Base-by-base conservation (phyloP, 2,113 vertebrate species). In the Oncorhynchus clarkii region DNA sequence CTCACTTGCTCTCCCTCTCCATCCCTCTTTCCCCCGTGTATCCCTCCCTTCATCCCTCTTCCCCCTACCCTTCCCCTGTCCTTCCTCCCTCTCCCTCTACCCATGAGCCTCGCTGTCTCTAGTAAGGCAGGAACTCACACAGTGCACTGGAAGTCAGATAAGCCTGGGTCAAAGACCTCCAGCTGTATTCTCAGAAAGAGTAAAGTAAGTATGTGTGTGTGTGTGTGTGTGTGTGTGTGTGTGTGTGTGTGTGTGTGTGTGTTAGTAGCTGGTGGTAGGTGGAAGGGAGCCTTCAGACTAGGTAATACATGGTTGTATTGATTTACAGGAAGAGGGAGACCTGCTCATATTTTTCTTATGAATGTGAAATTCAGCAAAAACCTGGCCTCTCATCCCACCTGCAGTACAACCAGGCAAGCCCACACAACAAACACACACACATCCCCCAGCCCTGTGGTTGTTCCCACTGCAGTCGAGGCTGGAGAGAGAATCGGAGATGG, bases 291-390 rank as follows among this genome's bases (percentile, higher is more conserved):
- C 39, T 48, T 72, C 49, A 1, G 54, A 57, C 71, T 34, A 70
- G 22, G 77, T 76, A 76, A 88, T 83, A 73, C 83, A 89, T 80
- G 84, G 83, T 74, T 70, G 18, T 73, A 83, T 88, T 84, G 82
- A 88, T 90, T 86, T 13, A 26, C 45, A 84, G 65, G 2, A 51
- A 31, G 72, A 84, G 73, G 71, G 71, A 67, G 39, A 67, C 62
- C 59, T 68, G 49, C 72, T 76, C 78, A 85, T 83, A 79, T 89
- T 86, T 81, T 84, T 84, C 86, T 82, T 77, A 71, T 88, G 81
- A 88, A 86, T 80, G 83, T 78, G 77, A 88, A 86, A 87, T 88
- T 81, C 64, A 20, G 20, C 39, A 20, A 77, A 72, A 83, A 79
- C 76, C 72, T 70, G 72, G 80, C 62, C 72, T 71, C 39, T 26